A percentile compares a stretch with the other conserved stretches of the same genome.
phyloP scores from a whole-genome alignment of 2,797 vertebrate genomes.

The Loris lydekkerianus region DNA sequence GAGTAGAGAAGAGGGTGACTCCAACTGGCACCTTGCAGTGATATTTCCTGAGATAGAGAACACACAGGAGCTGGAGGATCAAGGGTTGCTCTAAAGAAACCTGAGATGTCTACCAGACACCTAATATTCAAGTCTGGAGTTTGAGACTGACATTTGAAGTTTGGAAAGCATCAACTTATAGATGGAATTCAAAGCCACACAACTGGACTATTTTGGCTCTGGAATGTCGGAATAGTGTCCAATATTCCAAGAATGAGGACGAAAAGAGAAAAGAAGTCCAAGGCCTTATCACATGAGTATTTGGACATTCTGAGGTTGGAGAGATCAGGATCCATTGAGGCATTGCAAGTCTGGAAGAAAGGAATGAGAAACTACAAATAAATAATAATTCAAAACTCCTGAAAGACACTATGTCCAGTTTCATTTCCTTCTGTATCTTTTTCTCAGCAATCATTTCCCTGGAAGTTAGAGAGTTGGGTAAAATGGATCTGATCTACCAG shows the following conservation, averaged over 20 bases:
- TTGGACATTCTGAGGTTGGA: background rate
- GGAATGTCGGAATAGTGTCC: background rate
- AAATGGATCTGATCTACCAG: background rate
- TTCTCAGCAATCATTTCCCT: background rate
- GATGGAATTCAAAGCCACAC: conserved; percentile 16
- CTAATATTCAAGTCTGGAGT: conserved; percentile 27
- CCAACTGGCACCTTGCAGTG: conserved; percentile 38
- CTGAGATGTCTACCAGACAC: conserved; percentile 50
- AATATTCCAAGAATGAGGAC: conserved; percentile 7
- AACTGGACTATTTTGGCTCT: conserved; percentile 27
- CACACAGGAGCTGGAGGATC: conserved; percentile 7
- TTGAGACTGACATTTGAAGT: conserved; percentile 59
- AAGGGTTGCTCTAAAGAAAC: conserved; percentile 55
- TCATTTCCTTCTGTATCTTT: background rate
- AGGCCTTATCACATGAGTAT: background rate
- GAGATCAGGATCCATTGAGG: background rate
- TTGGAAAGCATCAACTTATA: conserved; percentile 56
- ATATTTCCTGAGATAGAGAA: conserved; percentile 68
- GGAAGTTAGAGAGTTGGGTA: background rate
- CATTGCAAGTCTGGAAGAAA: background rate
- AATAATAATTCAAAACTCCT: background rate
- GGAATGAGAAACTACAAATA: background rate
- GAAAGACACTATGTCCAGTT: background rate
- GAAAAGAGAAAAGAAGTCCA: background rate
- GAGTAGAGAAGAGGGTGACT: conserved; percentile 43